phyloP scores from a whole-genome alignment of 2,888 invertebrate genomes.

The Coremacera marginata region DNA sequence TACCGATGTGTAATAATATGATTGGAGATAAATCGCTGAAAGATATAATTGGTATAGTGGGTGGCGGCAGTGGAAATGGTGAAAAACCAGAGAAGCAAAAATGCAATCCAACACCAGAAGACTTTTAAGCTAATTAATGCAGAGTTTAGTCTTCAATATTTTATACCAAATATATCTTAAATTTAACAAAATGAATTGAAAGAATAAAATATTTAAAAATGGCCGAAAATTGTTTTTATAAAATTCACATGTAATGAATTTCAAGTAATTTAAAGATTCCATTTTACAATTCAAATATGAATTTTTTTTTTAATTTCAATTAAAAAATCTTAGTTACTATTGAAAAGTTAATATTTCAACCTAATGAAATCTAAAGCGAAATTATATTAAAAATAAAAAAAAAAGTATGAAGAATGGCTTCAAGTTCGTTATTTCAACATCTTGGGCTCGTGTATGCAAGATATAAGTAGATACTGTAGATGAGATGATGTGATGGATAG shows the following conservation, averaged over 20 bases:
- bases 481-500: too few species aligned
- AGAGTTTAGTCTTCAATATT: not conserved
- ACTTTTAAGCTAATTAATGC: not conserved
- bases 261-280: too few species aligned
- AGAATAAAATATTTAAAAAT: not conserved
- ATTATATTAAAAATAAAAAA: too few species aligned
- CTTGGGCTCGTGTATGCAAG: too few species aligned
- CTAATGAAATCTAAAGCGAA: too few species aligned
- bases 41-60: constrained; percentile 55
- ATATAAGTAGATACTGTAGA: too few species aligned
- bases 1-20: constrained; percentile 55
- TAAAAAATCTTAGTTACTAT: too few species aligned
- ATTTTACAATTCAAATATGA: not conserved
- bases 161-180: not conserved
- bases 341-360: too few species aligned
- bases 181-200: not conserved
- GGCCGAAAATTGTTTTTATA: not conserved
- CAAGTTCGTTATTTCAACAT: too few species aligned
- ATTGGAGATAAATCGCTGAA: constrained; percentile 55
- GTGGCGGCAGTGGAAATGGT: constrained; percentile 48
- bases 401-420: too few species aligned
- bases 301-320: not conserved
- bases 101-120: constrained; percentile 43
- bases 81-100: constrained; percentile 35
- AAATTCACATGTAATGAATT: too few species aligned